Evolutionary conservation across 2,888 invertebrate genomes (phyloP), one percentile per base, ranked within the genome.

Genomic region (Cephonodes hylas): DNA sequence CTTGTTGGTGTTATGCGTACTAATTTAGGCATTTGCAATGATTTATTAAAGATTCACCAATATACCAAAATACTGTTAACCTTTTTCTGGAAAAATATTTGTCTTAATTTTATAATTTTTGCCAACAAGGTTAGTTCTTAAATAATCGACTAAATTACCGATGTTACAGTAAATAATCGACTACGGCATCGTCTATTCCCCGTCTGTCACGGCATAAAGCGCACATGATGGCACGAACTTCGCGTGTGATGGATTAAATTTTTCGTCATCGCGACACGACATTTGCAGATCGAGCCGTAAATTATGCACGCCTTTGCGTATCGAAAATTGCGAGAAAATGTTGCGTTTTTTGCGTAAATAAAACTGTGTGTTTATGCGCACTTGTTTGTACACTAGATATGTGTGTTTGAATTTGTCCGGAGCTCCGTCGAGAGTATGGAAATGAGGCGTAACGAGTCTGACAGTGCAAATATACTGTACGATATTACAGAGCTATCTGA

Each of bases 171-270:
- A 4, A 8, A 3, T 7, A 53, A 31, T 53, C 31, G 53, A 31
- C 31, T 53, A 53, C 27, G 15, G 0, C 18, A 53, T 10, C 15
- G 27, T 13, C 23, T 8, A 22, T 23, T 20, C 23, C 13, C n/a
- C 22, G 20, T 45, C 3, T 20, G 10, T 18, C 53, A 31, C 15
- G 4, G 27, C 48, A 8, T 22, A 31, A 8, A 20, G 20, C 20
- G 20, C 44, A 44, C 31, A 53, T 31, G 18, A 27, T 18, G 27
- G 18, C 31, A 13, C n/a, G 38, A 42, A 3, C 38, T 42, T n/a
- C 7, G 2, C 22, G 53, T 8, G 53, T 88, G 89, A 90, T 88
- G 86, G 89, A 90, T 90, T 87, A 88, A 82, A 88, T 88, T 88
- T 87, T 84, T 87, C 83, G 79, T 80, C 76, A 77, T 69, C 71